Evolutionary conservation across 2,888 invertebrate genomes (phyloP), one percentile per base, ranked within the genome.

Genomic region (Drosophila anomalata): DNA sequence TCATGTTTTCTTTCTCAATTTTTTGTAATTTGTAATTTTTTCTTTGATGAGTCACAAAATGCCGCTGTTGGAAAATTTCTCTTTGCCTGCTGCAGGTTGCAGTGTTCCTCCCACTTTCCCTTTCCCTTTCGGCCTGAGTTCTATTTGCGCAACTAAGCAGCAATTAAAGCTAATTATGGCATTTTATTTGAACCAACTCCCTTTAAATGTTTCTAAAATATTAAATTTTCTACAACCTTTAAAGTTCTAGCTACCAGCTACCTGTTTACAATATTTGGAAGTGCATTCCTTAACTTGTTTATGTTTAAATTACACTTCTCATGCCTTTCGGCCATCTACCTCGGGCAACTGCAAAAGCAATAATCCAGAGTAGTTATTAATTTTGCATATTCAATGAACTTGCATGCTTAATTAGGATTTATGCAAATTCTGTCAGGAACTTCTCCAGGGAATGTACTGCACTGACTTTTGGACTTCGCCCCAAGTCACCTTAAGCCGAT

Each of bases 161-260:
- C 76, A 76, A 76, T 76, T 76, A 76, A 73, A 56, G 74, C 62
- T 76, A 70, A 77, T 76, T 76, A 76, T 67, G 62, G 61, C 60
- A 73, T 46, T 66, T 70, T 67, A 54, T 69, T 69, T 59, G 42
- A 66, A 60, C 46, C 67, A 1, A 17, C 17, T 39, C 46, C 56
- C 41, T 51, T 57, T 68, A 46, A 29, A 9, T 29, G 29, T 29
- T 29, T 29, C 29, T 9, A 29, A 29, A 29, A 29, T 29, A 29
- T 29, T 3, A 29, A 3, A 9, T 29, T 29, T 29, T 26, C 0
- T 9, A 1, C 7, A 26, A 26, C 26, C 26, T 26, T 26, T 26
- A 8, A 26, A 26, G 26, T 29, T 8, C 8, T 3, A 24, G 22
- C 5, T 24, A 24, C 22, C 22, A 24, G 22, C 22, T 24, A 24